Evolutionary conservation across 2,888 invertebrate genomes (phyloP), one percentile per base, ranked within the genome.

Genomic region (Aporophyla lueneburgensis): DNA sequence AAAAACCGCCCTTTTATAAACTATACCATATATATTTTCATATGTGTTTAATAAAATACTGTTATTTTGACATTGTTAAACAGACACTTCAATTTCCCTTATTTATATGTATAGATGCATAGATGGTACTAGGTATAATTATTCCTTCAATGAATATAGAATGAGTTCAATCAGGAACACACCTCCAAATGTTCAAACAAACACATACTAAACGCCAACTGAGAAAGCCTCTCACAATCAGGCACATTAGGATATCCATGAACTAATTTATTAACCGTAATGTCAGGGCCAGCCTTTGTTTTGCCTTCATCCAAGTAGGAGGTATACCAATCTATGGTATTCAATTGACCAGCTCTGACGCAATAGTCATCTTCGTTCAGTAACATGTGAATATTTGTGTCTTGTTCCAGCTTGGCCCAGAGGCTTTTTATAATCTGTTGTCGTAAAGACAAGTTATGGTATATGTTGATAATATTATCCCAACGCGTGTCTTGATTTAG

Each of bases 401-500:
- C 97, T 78, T 97, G 97, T 89, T 97, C 97, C 56, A 97, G 90
- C 24, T 96, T 94, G 0, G 94, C 89, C 97, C 97, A 97, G 83
- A 97, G 93, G 66, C 95, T 96, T 85, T 98, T 97, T 75, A 98
- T 97, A 19, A 97, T 94, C 69, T 96, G 95, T 91, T 98, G 98
- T 72, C 97, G 97, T 7, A 95, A 94, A 19, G 97, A 93, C 74
- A 98, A 96, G 87, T 98, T 97, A 87, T 97, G 95, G 90, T 98
- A 97, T 61, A 98, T 92, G 63, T 95, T 95, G 78, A 97, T 96
- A 66, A 98, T 97, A 79, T 97, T 97, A 69, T 97, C 96, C 91
- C 97, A 97, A 43, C 98, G 95, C 59, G 97, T 97, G 90, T 98
- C 98, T 95, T 98, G 98, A 80, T 98, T 98, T 89, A 98, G 93